Conservation (phyloP, 2,888 invertebrate genomes). For the Steinernema scapterisci region DNA sequence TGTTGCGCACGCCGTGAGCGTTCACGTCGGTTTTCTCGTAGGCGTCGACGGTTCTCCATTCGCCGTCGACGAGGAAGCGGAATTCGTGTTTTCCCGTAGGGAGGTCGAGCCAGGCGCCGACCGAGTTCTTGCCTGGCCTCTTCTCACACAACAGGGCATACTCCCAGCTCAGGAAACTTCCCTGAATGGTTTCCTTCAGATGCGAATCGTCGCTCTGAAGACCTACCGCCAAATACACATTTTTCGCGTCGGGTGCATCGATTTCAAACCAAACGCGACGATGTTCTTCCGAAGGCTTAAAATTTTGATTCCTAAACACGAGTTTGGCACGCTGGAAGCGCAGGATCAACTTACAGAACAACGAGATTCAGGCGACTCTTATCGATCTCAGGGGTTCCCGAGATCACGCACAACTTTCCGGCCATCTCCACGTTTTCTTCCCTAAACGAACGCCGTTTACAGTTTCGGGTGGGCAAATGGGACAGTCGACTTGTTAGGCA, state of each 20-base stretch:
- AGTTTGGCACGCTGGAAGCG: background rate
- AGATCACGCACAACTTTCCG: conserved; percentile 28
- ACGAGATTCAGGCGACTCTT: conserved; percentile 11
- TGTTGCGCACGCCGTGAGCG: conserved; percentile 51
- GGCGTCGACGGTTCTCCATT: conserved; percentile 50
- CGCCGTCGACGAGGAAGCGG: conserved; percentile 58
- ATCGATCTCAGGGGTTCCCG: conserved; percentile 16
- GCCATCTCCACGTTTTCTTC: conserved; percentile 23
- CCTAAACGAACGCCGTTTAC: background rate
- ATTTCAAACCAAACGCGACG: conserved; percentile 49
- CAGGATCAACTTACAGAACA: background rate
- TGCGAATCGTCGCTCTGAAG: too few relatives aligned
- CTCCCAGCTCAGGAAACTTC: conserved; percentile 62
- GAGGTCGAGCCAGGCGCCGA: conserved; percentile 55
- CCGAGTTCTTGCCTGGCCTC: conserved; percentile 43
- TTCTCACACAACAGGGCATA: conserved; percentile 54
- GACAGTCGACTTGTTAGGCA: conserved; percentile 13
- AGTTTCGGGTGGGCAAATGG: background rate
- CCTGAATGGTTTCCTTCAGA: conserved; percentile 40
- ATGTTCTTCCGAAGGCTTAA: conserved; percentile 7
- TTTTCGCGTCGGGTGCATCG: conserved; percentile 43
- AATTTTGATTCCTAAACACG: background rate
- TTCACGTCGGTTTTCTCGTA: conserved; percentile 47
- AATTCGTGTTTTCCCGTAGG: conserved; percentile 60
- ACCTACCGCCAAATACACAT: conserved; percentile 54